Evolutionary conservation across 2,113 vertebrate genomes (phyloP).

Genomic region (Mystacornis crossleyi): DNA sequence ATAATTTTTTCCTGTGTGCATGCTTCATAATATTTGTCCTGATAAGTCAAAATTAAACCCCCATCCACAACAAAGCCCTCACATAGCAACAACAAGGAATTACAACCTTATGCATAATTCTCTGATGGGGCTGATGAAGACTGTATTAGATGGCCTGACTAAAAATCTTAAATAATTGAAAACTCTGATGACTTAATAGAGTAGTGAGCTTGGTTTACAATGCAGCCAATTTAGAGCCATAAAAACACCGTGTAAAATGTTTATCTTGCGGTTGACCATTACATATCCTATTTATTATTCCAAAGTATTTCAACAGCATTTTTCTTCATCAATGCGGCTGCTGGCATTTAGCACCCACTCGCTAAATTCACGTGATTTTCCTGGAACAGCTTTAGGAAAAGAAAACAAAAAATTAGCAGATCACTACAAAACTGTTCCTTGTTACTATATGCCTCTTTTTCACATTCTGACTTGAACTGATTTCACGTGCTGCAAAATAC

Average conservation of each 20-base stretch:
- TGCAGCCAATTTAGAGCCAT: conserved; percentile 78
- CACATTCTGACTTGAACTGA: background rate
- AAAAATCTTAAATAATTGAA: conserved; percentile 80
- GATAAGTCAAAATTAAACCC: conserved; percentile 70
- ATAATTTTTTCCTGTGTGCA: background rate
- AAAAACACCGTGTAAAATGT: conserved; percentile 79
- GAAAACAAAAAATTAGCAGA: conserved; percentile 36
- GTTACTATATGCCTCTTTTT: background rate
- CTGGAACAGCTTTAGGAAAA: conserved; percentile 57
- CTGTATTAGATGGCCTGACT: conserved; percentile 66
- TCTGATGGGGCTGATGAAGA: conserved; percentile 57
- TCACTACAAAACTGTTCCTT: background rate
- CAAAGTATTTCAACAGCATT: conserved; percentile 73
- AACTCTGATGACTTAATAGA: conserved; percentile 77
- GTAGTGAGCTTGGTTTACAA: conserved; percentile 76
- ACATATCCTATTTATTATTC: conserved; percentile 77
- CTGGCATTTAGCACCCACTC: conserved; percentile 74
- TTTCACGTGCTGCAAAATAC: background rate
- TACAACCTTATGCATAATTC: conserved; percentile 51
- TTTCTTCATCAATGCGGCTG: conserved; percentile 77
- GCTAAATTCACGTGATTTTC: conserved; percentile 54
- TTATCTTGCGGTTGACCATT: conserved; percentile 77
- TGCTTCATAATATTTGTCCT: conserved; percentile 53
- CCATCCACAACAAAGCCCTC: conserved; percentile 36
- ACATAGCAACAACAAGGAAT: conserved; percentile 50